A percentile compares a stretch with the other conserved stretches of the same genome.
Evolutionary conservation across 2,113 vertebrate genomes (phyloP).

Genomic region (Phalacrocorax carbo): DNA sequence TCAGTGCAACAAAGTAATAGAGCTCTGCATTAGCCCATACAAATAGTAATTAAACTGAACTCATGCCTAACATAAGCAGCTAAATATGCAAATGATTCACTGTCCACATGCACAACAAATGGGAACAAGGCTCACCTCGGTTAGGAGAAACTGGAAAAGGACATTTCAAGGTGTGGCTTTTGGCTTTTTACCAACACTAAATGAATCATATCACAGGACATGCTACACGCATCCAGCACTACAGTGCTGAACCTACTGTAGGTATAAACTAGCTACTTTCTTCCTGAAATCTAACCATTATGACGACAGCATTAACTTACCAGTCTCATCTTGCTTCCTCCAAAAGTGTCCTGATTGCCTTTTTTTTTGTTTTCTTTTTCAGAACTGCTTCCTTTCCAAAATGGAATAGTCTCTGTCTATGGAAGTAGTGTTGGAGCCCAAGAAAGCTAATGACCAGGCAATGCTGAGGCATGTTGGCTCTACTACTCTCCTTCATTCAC

Average conservation of each 20-base stretch:
- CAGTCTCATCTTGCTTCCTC: neutral
- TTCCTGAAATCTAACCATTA: neutral
- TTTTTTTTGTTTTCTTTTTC: neutral
- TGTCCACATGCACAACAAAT: neutral
- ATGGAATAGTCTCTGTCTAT: neutral
- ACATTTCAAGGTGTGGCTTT: neutral
- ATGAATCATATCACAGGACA: neutral
- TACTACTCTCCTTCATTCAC: neutral
- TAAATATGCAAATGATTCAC: neutral
- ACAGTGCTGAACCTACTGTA: neutral
- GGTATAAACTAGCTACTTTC: neutral
- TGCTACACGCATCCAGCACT: accelerated
- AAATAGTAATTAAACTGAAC: neutral
- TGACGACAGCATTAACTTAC: neutral
- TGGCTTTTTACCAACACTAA: neutral
- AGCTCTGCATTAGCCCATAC: neutral
- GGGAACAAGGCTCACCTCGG: neutral
- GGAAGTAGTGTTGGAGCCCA: neutral
- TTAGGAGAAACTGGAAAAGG: neutral
- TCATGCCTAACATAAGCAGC: neutral
- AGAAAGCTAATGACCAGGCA: neutral
- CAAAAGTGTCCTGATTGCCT: neutral
- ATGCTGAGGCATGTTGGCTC: neutral
- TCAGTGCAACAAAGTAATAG: neutral
- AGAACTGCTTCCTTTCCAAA: neutral